These are phyloP conservation scores for Lagopus leucura DNA, from an alignment of 2,113 vertebrate species.

Conservation along the genomic window DNA sequence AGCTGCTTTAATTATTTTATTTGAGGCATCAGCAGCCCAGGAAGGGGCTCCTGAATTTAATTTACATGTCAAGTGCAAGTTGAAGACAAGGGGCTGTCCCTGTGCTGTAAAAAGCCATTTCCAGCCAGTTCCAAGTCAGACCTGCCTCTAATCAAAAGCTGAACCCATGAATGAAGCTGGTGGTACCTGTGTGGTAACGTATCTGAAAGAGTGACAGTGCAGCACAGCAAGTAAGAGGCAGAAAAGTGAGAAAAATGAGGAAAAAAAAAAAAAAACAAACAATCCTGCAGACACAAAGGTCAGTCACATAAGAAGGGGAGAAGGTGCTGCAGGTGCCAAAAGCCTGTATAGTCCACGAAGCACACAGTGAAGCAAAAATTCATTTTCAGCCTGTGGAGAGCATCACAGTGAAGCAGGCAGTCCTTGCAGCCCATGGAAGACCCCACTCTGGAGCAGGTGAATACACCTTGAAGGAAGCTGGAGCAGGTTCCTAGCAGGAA, in stretches of 20 bases:
- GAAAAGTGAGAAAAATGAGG: not conserved
- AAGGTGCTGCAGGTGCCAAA: not conserved
- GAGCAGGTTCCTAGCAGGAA: no score
- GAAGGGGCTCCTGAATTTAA: not conserved
- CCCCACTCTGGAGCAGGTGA: not conserved
- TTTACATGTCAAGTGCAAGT: not conserved
- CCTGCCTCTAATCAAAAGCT: not conserved
- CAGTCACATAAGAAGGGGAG: not conserved
- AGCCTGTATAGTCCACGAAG: no score
- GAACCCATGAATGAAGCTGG: not conserved
- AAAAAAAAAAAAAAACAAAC: not conserved
- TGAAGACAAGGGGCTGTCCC: not conserved
- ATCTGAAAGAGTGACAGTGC: not conserved
- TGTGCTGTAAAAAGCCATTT: not conserved
- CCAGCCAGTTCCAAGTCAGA: not conserved
- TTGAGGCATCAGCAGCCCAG: not conserved
- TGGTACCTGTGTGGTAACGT: not conserved
- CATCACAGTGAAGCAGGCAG: not conserved
- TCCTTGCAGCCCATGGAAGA: not conserved
- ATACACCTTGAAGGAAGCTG: no score
- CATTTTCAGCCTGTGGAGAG: not conserved
- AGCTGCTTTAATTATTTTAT: not conserved
- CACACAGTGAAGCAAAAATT: not conserved
- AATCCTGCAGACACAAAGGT: not conserved
- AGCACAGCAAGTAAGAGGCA: not conserved